phyloP scores from a whole-genome alignment of 2,888 invertebrate genomes.

The Athalia rosae region DNA sequence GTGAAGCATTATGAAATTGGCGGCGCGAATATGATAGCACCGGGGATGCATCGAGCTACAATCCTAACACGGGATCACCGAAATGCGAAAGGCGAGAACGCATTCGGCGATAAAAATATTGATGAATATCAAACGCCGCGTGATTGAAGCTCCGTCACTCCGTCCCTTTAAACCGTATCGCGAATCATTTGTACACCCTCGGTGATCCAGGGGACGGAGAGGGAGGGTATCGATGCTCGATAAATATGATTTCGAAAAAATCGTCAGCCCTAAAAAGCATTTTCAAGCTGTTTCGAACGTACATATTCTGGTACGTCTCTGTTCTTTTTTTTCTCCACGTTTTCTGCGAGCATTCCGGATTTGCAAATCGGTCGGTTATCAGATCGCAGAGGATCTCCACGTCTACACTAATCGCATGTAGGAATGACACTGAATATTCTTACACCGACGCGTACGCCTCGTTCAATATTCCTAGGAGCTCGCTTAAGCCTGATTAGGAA shows the following conservation, averaged over 20 bases:
- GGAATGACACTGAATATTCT: slow-evolving; percentile 31
- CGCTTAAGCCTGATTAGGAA: slow-evolving; percentile 38
- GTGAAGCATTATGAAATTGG: too few relatives aligned
- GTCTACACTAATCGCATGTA: not conserved
- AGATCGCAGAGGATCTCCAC: not conserved
- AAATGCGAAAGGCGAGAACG: not conserved
- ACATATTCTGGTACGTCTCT: too few relatives aligned
- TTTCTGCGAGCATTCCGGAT: too few relatives aligned
- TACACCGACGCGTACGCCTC: slow-evolving; percentile 6
- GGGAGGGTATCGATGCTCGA: slow-evolving; percentile 19
- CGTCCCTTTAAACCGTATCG: slow-evolving; percentile 4
- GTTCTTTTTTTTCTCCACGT: too few relatives aligned
- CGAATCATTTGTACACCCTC: not conserved
- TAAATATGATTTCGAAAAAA: slow-evolving; percentile 17
- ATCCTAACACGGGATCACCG: not conserved
- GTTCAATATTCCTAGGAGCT: slow-evolving; percentile 43
- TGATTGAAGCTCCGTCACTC: slow-evolving; percentile 25
- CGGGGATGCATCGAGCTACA: too few relatives aligned
- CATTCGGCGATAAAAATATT: slow-evolving; percentile 1
- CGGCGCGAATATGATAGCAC: too few relatives aligned
- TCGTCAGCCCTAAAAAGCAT: not conserved
- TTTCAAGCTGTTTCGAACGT: not conserved
- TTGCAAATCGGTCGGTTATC: not conserved
- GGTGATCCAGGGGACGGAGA: not conserved
- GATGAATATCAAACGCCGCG: slow-evolving; percentile 10